Evolutionary conservation across 2,113 vertebrate genomes (phyloP), one percentile per base, ranked within the genome.

Genomic region (Scolopax mira): DNA sequence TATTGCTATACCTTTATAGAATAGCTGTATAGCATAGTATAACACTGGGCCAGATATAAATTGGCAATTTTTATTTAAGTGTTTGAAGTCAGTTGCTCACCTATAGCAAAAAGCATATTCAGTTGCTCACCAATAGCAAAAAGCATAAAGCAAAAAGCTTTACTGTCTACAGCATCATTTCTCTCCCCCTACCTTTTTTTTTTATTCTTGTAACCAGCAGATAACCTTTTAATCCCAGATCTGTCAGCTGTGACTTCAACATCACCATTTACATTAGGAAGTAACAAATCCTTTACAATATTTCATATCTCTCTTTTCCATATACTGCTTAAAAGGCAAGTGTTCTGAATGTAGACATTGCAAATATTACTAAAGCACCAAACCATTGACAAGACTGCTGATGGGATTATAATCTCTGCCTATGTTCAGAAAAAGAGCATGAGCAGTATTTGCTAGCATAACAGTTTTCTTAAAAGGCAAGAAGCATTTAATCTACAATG

Each of bases 161-260:
- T 42, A 41, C 9, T 67, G 44, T 31, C 60, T 39, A 90, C 7
- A 35, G 28, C 3, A 4, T 13, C 1, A 0, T 35, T 69, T 62
- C 21, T 28, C 31, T 44, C 6, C 9, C 13, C 9, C 6, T 1
- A 4, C 6, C 5, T 2, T 13, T 11, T 37, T 49, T 37, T 49
- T 81, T 86, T 49, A 16, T 64, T 90, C 80, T 77, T 85, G 70
- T 81, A 96, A 92, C 88, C 88, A 75, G 57, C 61, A 79, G 77
- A 90, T 87, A 96, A 96, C 94, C 86, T 92, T 92, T 89, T 93
- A 93, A 95, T 90, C 94, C 82, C 85, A 82, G 93, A 93, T 87
- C 93, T 89, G 77, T 92, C 86, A 84, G 58, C n/a, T 77, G 52
- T 62, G 73, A 90, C 90, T 96, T 90, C 83, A 92, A 35, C 72